Percentiles rank a stretch among this genome's conserved stretches.
These are phyloP conservation scores for Ancistrus triradiatus DNA, from an alignment of 2,113 vertebrate species.

Conservation along the genomic window DNA sequence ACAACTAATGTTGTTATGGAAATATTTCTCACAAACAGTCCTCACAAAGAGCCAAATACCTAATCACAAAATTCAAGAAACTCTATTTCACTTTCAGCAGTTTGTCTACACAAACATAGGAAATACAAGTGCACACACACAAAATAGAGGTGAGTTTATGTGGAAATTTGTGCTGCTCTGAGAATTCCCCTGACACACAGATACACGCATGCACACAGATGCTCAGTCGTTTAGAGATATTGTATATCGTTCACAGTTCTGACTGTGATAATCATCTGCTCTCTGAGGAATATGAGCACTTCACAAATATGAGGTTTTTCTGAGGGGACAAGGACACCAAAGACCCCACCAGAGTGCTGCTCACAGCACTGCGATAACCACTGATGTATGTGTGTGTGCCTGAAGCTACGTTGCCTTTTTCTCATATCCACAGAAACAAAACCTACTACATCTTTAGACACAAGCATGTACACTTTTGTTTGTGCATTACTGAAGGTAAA, in stretches of 20 bases:
- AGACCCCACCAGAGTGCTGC: background rate
- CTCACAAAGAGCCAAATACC: too few relatives aligned
- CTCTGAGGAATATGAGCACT: slow-evolving; percentile 27
- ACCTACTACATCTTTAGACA: too few relatives aligned
- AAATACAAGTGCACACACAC: slow-evolving; percentile 12
- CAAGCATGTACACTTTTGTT: too few relatives aligned
- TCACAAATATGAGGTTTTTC: slow-evolving; percentile 24
- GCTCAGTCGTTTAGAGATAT: background rate
- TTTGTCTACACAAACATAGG: slow-evolving; percentile 12
- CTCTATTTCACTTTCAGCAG: background rate
- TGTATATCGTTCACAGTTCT: slow-evolving; percentile 17
- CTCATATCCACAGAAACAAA: too few relatives aligned
- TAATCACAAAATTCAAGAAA: slow-evolving; percentile 4
- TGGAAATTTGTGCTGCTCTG: slow-evolving; percentile 5
- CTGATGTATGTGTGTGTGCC: slow-evolving; percentile 2
- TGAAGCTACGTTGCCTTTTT: background rate
- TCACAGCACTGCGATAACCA: slow-evolving; percentile 7
- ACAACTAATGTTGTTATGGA: too few relatives aligned
- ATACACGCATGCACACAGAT: background rate
- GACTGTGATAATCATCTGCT: slow-evolving; percentile 17
- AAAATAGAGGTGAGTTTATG: slow-evolving; percentile 2
- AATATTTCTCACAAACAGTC: too few relatives aligned
- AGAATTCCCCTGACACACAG: background rate
- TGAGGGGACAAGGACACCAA: slow-evolving; percentile 12
- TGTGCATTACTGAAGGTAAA: too few relatives aligned